Conservation (phyloP, 2,113 vertebrate species). For the Lipophrys pholis region DNA sequence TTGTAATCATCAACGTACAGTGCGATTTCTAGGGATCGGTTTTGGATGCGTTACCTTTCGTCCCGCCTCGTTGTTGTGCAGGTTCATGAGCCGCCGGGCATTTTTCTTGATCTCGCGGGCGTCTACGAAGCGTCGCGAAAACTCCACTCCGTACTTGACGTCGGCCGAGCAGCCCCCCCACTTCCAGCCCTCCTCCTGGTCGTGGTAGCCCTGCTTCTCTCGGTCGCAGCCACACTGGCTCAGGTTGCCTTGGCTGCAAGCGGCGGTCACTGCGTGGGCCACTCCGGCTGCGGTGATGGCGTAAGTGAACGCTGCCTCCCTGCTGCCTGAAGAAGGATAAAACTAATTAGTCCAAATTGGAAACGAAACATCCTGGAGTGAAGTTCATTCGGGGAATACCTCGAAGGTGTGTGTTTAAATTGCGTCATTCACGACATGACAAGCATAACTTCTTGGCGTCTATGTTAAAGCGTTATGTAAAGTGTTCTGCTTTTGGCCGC, state of each 20-base stretch:
- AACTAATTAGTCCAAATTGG: conserved; percentile 2
- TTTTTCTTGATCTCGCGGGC: conserved; percentile 98
- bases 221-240: conserved; percentile 98
- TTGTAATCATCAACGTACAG: background rate
- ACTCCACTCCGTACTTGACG: conserved; percentile 96
- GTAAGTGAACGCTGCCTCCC: conserved; percentile 97
- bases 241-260: conserved; percentile 98
- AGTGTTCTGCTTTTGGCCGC: too few species aligned
- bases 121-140: conserved; percentile 96
- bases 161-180: conserved; percentile 99
- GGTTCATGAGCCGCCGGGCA: conserved; percentile 96
- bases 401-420: too few species aligned
- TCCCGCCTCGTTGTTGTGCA: conserved; percentile 98
- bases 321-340: conserved; percentile 89
- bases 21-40: too few species aligned
- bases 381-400: too few species aligned
- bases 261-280: conserved; percentile 93
- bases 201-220: conserved; percentile 97
- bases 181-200: conserved; percentile 98
- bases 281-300: conserved; percentile 97
- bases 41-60: conserved; percentile 88
- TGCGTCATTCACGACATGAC: too few species aligned
- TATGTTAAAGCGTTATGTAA: too few species aligned
- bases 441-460: too few species aligned
- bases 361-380: background rate